Evolutionary conservation across 2,888 invertebrate genomes (phyloP).

Genomic region (Dolichopus griseipennis): DNA sequence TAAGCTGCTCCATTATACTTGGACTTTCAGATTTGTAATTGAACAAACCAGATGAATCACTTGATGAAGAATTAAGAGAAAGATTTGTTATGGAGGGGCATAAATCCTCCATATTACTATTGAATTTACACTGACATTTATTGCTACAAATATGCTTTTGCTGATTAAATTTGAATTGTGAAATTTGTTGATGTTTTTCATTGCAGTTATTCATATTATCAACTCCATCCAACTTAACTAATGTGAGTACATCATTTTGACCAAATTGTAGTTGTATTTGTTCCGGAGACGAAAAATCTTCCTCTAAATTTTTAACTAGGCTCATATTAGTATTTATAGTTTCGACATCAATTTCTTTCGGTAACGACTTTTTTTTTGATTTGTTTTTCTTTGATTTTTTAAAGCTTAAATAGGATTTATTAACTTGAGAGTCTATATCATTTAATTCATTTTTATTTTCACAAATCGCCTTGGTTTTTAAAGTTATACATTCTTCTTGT

Average conservation of each 20-base stretch:
- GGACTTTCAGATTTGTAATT: neutral
- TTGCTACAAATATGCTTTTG: neutral
- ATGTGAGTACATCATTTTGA: neutral
- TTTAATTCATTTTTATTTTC: too few species aligned
- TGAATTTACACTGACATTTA: neutral
- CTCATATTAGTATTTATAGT: too few species aligned
- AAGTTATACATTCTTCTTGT: too few species aligned
- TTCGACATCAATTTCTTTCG: neutral
- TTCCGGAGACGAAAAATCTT: neutral
- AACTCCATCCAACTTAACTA: neutral
- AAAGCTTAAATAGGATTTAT: too few species aligned
- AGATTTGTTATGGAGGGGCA: neutral
- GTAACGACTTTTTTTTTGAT: neutral
- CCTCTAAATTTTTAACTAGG: too few species aligned
- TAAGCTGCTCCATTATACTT: conserved; percentile 44
- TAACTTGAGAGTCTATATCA: too few species aligned
- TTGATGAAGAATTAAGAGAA: neutral
- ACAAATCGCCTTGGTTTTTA: too few species aligned
- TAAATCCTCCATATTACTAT: neutral
- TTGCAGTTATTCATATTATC: neutral
- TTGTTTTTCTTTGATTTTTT: neutral
- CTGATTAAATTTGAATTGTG: too few species aligned
- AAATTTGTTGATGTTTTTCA: neutral
- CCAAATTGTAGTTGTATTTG: neutral
- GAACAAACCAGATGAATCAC: neutral